phyloP scores from a whole-genome alignment of 2,888 invertebrate species.

The Athalia circularis region DNA sequence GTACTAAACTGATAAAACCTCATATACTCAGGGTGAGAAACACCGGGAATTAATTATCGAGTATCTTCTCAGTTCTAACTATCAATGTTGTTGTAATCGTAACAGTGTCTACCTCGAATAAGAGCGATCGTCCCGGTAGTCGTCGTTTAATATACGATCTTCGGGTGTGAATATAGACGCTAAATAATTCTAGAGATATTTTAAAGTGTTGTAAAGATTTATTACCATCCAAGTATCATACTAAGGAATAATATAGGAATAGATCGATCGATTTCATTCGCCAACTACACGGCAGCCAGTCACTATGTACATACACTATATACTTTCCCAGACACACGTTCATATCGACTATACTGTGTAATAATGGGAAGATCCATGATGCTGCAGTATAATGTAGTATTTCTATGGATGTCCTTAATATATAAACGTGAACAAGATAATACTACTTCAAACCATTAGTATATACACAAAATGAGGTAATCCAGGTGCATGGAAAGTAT shows the following conservation, averaged over 20 bases:
- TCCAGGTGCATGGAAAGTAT: constrained; percentile 28
- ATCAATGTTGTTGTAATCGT: too few species aligned
- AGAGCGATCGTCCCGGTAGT: too few species aligned
- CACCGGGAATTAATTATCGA: neutral
- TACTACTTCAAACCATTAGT: constrained; percentile 62
- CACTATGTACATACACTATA: neutral
- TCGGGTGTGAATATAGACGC: too few species aligned
- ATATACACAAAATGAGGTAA: constrained; percentile 65
- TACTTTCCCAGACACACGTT: constrained; percentile 68
- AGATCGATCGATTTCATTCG: constrained; percentile 18
- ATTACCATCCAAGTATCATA: constrained; percentile 56
- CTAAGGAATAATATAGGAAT: neutral
- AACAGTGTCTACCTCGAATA: too few species aligned
- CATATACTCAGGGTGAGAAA: neutral
- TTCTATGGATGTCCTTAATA: constrained; percentile 44
- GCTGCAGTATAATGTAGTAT: neutral
- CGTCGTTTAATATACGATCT: too few species aligned
- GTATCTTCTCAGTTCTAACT: neutral
- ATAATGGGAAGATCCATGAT: too few species aligned
- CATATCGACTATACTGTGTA: neutral
- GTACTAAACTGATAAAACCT: neutral
- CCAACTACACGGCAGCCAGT: constrained; percentile 22
- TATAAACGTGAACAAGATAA: constrained; percentile 55
- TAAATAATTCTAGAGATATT: neutral
- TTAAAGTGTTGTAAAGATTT: constrained; percentile 70